Conservation (phyloP, 2,888 invertebrate species). For the Hydropsyche betteni region DNA sequence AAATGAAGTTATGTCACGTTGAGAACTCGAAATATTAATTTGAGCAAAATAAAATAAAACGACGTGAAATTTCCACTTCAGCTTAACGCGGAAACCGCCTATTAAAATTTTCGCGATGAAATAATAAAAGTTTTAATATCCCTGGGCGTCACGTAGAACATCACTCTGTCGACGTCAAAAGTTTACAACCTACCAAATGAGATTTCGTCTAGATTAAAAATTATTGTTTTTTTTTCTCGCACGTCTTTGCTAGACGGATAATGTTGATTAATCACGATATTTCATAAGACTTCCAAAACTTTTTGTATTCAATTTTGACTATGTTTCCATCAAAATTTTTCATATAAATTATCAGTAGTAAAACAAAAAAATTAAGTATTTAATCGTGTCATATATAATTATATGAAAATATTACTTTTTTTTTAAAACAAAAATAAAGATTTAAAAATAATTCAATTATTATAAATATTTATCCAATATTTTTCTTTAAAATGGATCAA, state of each 20-base stretch:
- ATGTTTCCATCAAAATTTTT: no score
- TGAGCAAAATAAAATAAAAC: slow-evolving; percentile 13
- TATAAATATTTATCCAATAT: not conserved
- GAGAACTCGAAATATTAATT: not conserved
- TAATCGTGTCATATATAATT: no score
- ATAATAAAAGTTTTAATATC: slow-evolving; percentile 33
- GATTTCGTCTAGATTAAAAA: slow-evolving; percentile 26
- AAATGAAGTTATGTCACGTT: not conserved
- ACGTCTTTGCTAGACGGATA: no score
- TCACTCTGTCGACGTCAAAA: slow-evolving; percentile 17
- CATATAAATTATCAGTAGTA: no score
- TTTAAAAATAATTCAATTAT: not conserved
- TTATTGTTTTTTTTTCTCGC: slow-evolving; percentile 9
- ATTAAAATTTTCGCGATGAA: slow-evolving; percentile 23
- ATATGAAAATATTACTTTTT: no score
- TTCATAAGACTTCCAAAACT: no score
- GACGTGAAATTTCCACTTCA: slow-evolving; percentile 12
- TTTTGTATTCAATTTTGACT: no score
- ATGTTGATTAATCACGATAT: no score
- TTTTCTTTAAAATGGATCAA: not conserved
- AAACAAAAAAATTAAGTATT: no score
- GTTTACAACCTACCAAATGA: slow-evolving; percentile 22
- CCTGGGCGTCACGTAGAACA: slow-evolving; percentile 28
- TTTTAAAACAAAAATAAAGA: not conserved
- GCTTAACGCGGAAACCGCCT: slow-evolving; percentile 18